Evolutionary conservation across 1,140 invertebrate genomes (phyloP).

Genomic region (Sarcophaga bullata): DNA sequence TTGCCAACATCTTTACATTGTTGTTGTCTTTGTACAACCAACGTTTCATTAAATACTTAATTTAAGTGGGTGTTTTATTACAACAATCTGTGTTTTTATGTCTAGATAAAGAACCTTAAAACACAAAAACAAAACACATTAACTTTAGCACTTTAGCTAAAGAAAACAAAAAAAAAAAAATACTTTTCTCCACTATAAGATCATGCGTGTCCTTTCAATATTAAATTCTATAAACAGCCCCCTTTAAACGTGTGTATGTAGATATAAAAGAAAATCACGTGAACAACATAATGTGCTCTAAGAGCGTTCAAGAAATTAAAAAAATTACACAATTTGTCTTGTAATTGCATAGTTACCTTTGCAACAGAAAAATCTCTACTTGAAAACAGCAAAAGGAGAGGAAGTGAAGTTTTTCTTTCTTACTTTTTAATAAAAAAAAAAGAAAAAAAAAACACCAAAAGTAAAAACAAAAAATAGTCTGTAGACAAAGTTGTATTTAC

Average conservation of each 20-base stretch:
- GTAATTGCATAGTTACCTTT: constrained; percentile 15
- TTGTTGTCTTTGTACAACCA: background rate
- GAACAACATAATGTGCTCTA: constrained; percentile 7
- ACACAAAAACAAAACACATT: constrained; percentile 4
- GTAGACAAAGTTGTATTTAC: constrained; percentile 19
- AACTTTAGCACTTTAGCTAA: constrained; percentile 18
- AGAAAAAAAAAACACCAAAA: too few relatives aligned
- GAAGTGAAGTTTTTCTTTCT: background rate
- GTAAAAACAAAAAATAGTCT: background rate
- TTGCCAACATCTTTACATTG: background rate
- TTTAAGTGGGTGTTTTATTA: constrained; percentile 18
- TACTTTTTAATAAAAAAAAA: background rate
- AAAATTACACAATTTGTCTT: background rate
- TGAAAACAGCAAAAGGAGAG: background rate
- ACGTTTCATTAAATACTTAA: constrained; percentile 22
- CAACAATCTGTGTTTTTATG: background rate
- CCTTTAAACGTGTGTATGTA: background rate
- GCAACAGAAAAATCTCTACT: too few relatives aligned
- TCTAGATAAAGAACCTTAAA: background rate
- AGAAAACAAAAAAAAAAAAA: background rate
- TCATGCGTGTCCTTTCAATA: constrained; percentile 23
- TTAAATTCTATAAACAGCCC: background rate
- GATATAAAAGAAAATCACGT: background rate
- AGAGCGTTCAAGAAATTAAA: constrained; percentile 6
- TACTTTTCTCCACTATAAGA: background rate